Evolutionary conservation across 2,888 invertebrate species (phyloP), one percentile per base, ranked within the genome.

Genomic region (Cabera pusaria): DNA sequence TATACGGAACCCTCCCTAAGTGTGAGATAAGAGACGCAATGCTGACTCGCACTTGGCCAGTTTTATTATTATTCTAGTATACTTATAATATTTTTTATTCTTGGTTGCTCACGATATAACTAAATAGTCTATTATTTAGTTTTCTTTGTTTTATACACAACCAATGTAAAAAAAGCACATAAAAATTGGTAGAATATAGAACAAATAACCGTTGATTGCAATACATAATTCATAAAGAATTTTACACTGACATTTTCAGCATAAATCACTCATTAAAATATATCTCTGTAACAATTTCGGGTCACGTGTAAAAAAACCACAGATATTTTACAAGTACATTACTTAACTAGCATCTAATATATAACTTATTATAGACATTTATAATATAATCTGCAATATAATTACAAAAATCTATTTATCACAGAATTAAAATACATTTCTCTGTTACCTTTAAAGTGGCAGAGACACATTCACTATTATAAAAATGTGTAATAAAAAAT

Each of bases 401-500:
- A 14, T 52, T 50, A 60, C 74, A 83, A 67, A 71, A 64, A 65
- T 57, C 76, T 83, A 84, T 42, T 31, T 87, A 87, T 87, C 87
- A 87, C 87, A 87, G 87, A 79, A 74, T 77, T 64, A 75, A 83
- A 85, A 86, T 85, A 87, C 82, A 67, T 69, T 47, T 41, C 64
- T 42, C 62, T 53, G 46, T 44, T 32, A 48, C 46, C 83, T 82
- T 70, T 46, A 10, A 59, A 61, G 60, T 59, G 7, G 20, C 11
- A 36, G 29, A 35, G 35, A 34, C 21, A 11, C 6, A 32, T 38
- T 17, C 5, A 23, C 5, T 23, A 28, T 14, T 14, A 14, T 14
- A 3, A 3, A 14, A 14, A n/a, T n/a, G n/a, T 14, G 14, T 14
- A 53, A 45, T 25, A 14, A 6, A 3, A n/a, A n/a, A n/a, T n/a